A percentile compares a stretch with the other conserved stretches of the same genome.
These are phyloP conservation scores for Avahi laniger DNA, from an alignment of 2,797 vertebrate genomes.

Conservation along the genomic window DNA sequence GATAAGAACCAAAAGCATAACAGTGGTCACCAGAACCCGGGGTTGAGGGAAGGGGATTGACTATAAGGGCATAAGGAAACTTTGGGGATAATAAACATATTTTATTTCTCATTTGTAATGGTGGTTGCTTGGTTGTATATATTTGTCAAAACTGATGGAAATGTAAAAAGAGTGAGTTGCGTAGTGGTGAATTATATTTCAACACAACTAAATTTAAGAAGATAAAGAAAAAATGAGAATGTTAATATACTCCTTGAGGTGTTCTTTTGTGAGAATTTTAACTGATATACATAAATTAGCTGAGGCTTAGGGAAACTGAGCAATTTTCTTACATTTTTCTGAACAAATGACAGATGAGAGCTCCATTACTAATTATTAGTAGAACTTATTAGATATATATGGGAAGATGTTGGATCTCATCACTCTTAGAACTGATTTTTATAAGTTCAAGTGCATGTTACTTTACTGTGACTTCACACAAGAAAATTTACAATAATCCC, in stretches of 20 bases:
- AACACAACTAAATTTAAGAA: not conserved
- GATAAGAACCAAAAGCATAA: not conserved
- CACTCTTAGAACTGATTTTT: not conserved
- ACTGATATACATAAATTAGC: not conserved
- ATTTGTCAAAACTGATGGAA: not conserved
- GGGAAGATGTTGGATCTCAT: not conserved
- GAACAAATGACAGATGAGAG: not conserved
- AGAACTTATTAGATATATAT: not conserved
- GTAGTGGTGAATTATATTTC: not conserved
- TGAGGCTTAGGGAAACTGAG: slow-evolving; percentile 21
- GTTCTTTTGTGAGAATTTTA: slow-evolving; percentile 15
- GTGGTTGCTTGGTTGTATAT: not conserved
- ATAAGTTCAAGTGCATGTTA: not conserved
- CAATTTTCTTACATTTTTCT: not conserved
- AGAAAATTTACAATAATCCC: not conserved
- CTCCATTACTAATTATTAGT: not conserved
- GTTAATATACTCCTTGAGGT: not conserved
- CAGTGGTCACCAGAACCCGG: not conserved
- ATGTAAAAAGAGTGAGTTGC: not conserved
- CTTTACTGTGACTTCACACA: not conserved
- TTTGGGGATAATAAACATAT: not conserved
- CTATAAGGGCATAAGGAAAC: not conserved
- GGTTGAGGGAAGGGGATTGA: not conserved
- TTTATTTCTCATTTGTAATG: not conserved
- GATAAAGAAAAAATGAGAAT: not conserved